phyloP scores from a whole-genome alignment of 2,797 vertebrate species.

The Poeciliopsis turneri region DNA sequence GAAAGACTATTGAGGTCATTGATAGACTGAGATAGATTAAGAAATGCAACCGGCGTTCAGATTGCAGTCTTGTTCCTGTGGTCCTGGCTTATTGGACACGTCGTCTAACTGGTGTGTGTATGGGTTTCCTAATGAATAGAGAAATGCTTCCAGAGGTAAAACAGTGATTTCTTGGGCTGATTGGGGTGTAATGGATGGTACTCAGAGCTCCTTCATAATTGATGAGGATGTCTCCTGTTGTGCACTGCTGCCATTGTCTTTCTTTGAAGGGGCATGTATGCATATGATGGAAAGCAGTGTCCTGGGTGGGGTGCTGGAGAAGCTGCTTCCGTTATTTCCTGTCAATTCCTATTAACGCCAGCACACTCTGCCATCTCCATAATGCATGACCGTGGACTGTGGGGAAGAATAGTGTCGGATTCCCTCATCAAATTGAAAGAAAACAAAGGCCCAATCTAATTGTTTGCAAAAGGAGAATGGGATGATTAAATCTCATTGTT shows the following conservation, averaged over 20 bases:
- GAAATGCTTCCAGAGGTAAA: conserved; percentile 73
- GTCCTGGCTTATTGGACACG: conserved; percentile 55
- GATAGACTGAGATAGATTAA: conserved; percentile 80
- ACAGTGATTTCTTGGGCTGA: conserved; percentile 78
- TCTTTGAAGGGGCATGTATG: conserved; percentile 4
- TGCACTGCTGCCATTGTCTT: conserved; percentile 19
- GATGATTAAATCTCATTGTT: conserved; percentile 68
- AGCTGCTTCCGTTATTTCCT: conserved; percentile 64
- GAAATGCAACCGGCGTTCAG: conserved; percentile 68
- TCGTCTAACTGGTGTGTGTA: conserved; percentile 44
- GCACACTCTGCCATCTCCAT: conserved; percentile 60
- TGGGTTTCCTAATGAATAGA: conserved; percentile 68
- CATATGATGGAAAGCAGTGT: conserved; percentile 8
- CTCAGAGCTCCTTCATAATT: conserved; percentile 80
- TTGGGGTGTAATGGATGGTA: conserved; percentile 77
- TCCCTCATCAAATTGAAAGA: conserved; percentile 65
- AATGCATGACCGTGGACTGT: conserved; percentile 61
- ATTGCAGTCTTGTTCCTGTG: conserved; percentile 59
- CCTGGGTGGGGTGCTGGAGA: conserved; percentile 52
- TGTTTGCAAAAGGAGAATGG: conserved; percentile 69
- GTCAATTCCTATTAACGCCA: conserved; percentile 72
- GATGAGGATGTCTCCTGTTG: conserved; percentile 71
- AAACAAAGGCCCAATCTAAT: conserved; percentile 72
- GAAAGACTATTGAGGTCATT: conserved; percentile 77
- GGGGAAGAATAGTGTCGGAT: conserved; percentile 57